Evolutionary conservation across 2,797 vertebrate genomes (phyloP), one percentile per base, ranked within the genome.

Genomic region (Oreochromis mossambicus): DNA sequence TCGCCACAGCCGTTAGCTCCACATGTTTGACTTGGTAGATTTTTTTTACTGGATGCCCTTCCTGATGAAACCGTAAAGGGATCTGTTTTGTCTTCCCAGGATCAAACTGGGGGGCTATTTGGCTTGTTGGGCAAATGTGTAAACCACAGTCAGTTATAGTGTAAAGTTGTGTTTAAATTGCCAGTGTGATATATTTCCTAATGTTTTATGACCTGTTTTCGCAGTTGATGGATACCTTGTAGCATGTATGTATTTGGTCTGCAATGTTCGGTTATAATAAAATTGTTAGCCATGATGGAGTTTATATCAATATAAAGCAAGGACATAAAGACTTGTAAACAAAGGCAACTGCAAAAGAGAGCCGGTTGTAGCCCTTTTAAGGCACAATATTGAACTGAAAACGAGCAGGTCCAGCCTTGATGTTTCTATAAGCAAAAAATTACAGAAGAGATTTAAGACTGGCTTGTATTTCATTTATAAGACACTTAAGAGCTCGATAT

Each of bases 311-410:
- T 83, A 78, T 68, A 87, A 79, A 86, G 80, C 73, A 83, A 54
- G 13, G 54, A 77, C 70, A 75, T 29, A 73, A 48, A 73, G 15
- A 29, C 24, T 29, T 86, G 51, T 85, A 88, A 86, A 90, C 70
- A 88, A 91, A 76, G 10, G 52, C 43, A 83, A 75, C 83, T 4
- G 15, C 55, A 70, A 87, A 29, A 79, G 84, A 82, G 77, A 86
- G 85, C 82, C 24, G 34, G 85, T 88, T 4, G 3, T 13, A 78
- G 80, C 68, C 55, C n/a, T 19, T 52, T 29, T 89, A 90, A 94
- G 92, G 89, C 91, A 92, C 85, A 83, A 5, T 32, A 84, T 38
- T 46, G n/a, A 85, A 80, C n/a, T 66, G 66, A 88, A 91, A 89
- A 13, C 80, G 88, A 75, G 51, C 77, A 91, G 87, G 86, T 88